A percentile compares a stretch with the other conserved stretches of the same genome.
These are phyloP conservation scores for Synanthedon formicaeformis DNA, from an alignment of 2,888 invertebrate species.

Conservation along the genomic window DNA sequence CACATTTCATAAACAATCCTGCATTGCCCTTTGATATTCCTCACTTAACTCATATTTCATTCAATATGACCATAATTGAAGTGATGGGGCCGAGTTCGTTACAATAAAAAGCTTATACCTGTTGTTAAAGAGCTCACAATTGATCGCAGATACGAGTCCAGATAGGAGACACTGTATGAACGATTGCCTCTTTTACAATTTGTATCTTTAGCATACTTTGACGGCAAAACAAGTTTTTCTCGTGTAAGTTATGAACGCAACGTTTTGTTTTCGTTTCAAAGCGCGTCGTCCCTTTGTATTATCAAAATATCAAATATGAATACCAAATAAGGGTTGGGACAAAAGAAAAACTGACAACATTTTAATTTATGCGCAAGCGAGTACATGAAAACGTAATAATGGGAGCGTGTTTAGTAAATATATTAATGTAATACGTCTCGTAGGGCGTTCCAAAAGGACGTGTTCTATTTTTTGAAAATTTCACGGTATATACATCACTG, in stretches of 20 bases:
- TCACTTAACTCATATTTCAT: conserved; percentile 70
- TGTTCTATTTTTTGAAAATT: conserved; percentile 58
- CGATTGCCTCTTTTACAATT: conserved; percentile 69
- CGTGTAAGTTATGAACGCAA: conserved; percentile 38
- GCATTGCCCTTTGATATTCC: conserved; percentile 67
- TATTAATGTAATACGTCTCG: conserved; percentile 64
- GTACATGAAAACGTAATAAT: conserved; percentile 70
- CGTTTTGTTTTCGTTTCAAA: conserved; percentile 55
- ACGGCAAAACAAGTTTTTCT: conserved; percentile 64
- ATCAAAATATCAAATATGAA: conserved; percentile 69
- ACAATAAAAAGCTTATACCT: conserved; percentile 45
- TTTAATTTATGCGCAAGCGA: conserved; percentile 67
- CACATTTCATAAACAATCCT: conserved; percentile 61
- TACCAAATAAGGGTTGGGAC: conserved; percentile 69
- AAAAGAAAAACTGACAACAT: conserved; percentile 66
- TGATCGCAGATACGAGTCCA: conserved; percentile 24
- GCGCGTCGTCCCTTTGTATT: conserved; percentile 61
- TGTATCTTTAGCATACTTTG: conserved; percentile 65
- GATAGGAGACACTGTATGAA: conserved; percentile 54
- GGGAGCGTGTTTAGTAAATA: conserved; percentile 68
- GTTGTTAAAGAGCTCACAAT: conserved; percentile 38
- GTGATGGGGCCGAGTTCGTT: conserved; percentile 36
- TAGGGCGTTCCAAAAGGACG: conserved; percentile 45
- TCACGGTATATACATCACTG: conserved; percentile 63
- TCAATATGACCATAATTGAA: conserved; percentile 69